Percentiles rank a stretch among this genome's conserved stretches.
Conservation (phyloP, 2,113 vertebrate species). For the Grammomys dolichurus region DNA sequence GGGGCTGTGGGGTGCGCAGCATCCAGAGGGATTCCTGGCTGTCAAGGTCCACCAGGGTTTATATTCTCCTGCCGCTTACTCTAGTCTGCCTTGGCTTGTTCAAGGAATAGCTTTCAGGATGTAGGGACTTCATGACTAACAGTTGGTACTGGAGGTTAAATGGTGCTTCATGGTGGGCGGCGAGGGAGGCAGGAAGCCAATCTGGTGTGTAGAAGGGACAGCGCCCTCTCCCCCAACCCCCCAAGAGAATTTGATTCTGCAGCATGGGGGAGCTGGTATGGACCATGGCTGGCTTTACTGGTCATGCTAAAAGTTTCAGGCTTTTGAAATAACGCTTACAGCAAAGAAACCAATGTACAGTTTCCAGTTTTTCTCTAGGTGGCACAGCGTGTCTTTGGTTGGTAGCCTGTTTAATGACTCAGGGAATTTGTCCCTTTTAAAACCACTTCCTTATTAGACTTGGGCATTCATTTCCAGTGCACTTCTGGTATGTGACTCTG, state of each 20-base stretch:
- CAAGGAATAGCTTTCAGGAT: constrained; percentile 60
- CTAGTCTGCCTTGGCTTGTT: constrained; percentile 42
- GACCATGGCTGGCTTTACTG: constrained; percentile 22
- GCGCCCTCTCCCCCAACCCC: neutral
- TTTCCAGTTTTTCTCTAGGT: constrained; percentile 81
- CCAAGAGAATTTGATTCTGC: neutral
- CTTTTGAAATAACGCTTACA: constrained; percentile 25
- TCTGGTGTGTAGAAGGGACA: constrained; percentile 52
- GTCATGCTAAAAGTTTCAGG: constrained; percentile 73
- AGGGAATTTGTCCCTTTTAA: constrained; percentile 61
- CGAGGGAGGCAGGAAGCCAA: neutral
- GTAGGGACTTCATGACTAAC: constrained; percentile 13
- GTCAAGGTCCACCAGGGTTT: constrained; percentile 26
- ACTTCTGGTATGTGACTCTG: constrained; percentile 47
- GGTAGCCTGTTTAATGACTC: constrained; percentile 74
- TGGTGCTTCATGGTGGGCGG: constrained; percentile 15
- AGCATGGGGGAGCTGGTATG: neutral
- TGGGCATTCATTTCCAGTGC: constrained; percentile 15
- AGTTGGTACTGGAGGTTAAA: constrained; percentile 55
- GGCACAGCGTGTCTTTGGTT: constrained; percentile 78
- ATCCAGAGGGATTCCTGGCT: constrained; percentile 17
- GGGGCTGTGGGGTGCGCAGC: constrained; percentile 32
- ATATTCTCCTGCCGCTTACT: neutral
- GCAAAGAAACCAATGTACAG: neutral
- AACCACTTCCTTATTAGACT: neutral